Conservation (phyloP, 1,140 invertebrate genomes). For the Nautilus pompilius region DNA sequence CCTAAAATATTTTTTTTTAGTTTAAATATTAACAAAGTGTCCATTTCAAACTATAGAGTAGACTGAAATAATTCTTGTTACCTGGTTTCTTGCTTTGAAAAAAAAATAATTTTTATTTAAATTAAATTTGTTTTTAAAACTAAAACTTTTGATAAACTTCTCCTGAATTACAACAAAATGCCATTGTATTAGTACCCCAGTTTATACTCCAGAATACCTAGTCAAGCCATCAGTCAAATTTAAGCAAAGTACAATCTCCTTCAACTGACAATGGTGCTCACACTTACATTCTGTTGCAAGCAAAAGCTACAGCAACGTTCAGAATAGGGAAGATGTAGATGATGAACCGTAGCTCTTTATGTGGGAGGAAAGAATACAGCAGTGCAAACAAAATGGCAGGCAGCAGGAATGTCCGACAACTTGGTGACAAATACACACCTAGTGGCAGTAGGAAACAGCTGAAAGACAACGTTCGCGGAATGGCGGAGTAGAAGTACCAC, state of each 20-base stretch:
- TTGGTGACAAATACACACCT: conserved; percentile 71
- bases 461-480: conserved; percentile 82
- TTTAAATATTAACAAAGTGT: too few species aligned
- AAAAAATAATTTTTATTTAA: too few species aligned
- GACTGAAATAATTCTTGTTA: too few species aligned
- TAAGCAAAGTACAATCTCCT: background rate
- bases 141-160: too few species aligned
- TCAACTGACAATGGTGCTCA: background rate
- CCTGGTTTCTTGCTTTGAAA: too few species aligned
- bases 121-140: too few species aligned
- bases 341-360: conserved; percentile 98
- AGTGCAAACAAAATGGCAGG: conserved; percentile 81
- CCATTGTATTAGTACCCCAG: background rate
- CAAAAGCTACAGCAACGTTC: conserved; percentile 84
- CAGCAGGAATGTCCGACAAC: conserved; percentile 67
- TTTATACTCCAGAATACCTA: background rate
- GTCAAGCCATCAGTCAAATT: background rate
- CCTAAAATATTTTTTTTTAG: too few species aligned
- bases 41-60: too few species aligned
- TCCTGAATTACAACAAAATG: too few species aligned
- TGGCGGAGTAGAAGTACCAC: conserved; percentile 98
- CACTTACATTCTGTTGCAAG: conserved; percentile 83
- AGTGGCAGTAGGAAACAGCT: conserved; percentile 80
- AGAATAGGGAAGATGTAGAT: conserved; percentile 94
- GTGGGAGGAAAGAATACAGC: conserved; percentile 91